These are phyloP conservation scores for Rhabdophis nuchalis DNA, from an alignment of 2,797 vertebrate genomes.

Conservation along the genomic window DNA sequence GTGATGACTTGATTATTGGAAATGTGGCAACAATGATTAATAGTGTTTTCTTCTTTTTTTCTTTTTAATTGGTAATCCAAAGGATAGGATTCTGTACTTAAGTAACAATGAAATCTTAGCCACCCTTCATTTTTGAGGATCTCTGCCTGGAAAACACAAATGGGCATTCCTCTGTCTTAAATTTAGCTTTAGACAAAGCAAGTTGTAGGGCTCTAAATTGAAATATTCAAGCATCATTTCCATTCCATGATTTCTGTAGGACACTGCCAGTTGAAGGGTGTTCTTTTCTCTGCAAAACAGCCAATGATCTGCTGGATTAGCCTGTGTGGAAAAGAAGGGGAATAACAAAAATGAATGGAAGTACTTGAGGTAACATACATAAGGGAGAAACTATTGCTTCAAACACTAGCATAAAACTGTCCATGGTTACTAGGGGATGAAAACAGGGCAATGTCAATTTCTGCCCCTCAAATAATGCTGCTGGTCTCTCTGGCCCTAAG, in stretches of 20 bases:
- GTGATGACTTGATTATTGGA: not conserved
- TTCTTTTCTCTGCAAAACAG: not conserved
- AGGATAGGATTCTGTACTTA: not conserved
- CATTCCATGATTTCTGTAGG: not conserved
- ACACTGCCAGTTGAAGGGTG: not conserved
- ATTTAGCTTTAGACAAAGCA: not conserved
- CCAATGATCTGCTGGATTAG: not conserved
- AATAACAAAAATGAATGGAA: not conserved
- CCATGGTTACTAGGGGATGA: not conserved
- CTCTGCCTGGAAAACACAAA: not conserved
- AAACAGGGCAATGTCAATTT: not conserved
- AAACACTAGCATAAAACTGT: not conserved
- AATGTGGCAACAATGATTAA: not conserved
- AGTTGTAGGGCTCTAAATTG: not conserved
- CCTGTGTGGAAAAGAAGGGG: not conserved
- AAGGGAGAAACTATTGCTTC: not conserved
- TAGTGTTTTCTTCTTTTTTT: not conserved
- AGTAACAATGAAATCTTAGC: not conserved
- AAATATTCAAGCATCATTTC: not conserved
- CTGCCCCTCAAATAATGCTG: not conserved
- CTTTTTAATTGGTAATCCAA: not conserved
- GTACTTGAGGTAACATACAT: not conserved
- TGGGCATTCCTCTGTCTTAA: not conserved
- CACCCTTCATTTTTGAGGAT: not conserved
- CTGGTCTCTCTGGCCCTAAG: not conserved